Evolutionary conservation across 2,888 invertebrate genomes (phyloP).

Genomic region (Eilema griseolum): DNA sequence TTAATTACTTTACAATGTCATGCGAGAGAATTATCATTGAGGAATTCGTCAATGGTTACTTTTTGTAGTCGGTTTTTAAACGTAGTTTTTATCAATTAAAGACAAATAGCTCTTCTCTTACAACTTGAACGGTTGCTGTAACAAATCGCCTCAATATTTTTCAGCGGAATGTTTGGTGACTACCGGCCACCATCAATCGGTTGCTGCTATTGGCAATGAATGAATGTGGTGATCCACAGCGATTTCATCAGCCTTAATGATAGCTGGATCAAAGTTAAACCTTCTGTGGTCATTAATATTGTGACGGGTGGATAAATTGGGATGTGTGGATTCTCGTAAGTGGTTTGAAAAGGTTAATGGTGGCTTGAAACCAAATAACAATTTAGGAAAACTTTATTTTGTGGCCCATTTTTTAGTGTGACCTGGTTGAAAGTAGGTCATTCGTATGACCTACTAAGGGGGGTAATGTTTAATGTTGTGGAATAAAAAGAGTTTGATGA

Average conservation of each 20-base stretch:
- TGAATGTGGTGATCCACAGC: constrained; percentile 31
- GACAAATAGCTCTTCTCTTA: not conserved
- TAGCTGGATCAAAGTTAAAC: constrained; percentile 25
- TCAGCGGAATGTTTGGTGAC: constrained; percentile 41
- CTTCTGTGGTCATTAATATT: constrained; percentile 37
- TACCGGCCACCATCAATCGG: constrained; percentile 44
- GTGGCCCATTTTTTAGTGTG: not conserved
- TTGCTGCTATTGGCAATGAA: constrained; percentile 37
- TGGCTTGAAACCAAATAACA: not conserved
- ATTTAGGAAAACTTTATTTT: not conserved
- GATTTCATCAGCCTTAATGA: constrained; percentile 45
- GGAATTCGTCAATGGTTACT: too few species aligned
- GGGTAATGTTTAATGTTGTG: too few species aligned
- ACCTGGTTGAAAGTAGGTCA: not conserved
- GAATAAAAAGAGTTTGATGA: too few species aligned
- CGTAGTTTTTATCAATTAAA: too few species aligned
- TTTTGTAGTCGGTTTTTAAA: too few species aligned
- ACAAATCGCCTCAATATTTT: constrained; percentile 52
- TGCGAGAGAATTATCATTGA: too few species aligned
- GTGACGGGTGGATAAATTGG: constrained; percentile 14
- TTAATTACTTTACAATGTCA: too few species aligned
- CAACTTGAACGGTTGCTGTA: constrained; percentile 24
- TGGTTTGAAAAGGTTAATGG: not conserved
- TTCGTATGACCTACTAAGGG: not conserved
- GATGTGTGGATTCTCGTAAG: not conserved